Evolutionary conservation across 2,113 vertebrate genomes (phyloP), one percentile per base, ranked within the genome.

Genomic region (Paedocypris sp.): DNA sequence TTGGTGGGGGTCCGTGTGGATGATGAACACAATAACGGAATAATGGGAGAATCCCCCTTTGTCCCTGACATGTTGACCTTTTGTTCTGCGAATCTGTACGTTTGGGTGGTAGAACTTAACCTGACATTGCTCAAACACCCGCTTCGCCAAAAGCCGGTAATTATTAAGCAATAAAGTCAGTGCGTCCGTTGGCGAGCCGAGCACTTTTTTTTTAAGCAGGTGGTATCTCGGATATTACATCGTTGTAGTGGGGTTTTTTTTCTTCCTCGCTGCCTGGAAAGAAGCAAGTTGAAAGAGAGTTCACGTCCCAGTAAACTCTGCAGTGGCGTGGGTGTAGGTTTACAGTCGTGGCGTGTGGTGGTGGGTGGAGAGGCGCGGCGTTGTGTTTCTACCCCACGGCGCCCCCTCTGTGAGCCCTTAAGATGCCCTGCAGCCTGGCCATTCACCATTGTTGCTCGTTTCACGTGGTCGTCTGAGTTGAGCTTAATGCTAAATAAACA

Each of bases 241-340:
- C n/a, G n/a, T n/a, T n/a, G n/a, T n/a, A n/a, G n/a, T n/a, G n/a
- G n/a, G n/a, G n/a, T 35, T 19, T 35, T 13, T 19, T 16, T 49
- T 53, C 26, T 66, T 69, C 41, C 56, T 26, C 74, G 19, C 36
- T 25, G 18, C 64, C 58, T 48, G 6, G 60, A 46, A 50, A 29
- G 53, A 35, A 23, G 15, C 2, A 4, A 11, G 39, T 49, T 42
- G n/a, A 19, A 20, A n/a, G 22, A 51, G 19, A 20, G 32, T 41
- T 29, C 12, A 1, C 56, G 67, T 54, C 48, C 42, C 15, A 38
- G 32, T 35, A 13, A 51, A 33, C 43, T 33, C 22, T 52, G 36
- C 53, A 68, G 65, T 58, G 67, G 48, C 32, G 36, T 32, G 39
- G 28, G 28, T 53, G 38, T 25, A 31, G 38, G 28, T 13, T 16